Percentiles rank a stretch among this genome's conserved stretches.
Evolutionary conservation across 1,140 invertebrate genomes (phyloP).

Genomic region (Bombyx mori): DNA sequence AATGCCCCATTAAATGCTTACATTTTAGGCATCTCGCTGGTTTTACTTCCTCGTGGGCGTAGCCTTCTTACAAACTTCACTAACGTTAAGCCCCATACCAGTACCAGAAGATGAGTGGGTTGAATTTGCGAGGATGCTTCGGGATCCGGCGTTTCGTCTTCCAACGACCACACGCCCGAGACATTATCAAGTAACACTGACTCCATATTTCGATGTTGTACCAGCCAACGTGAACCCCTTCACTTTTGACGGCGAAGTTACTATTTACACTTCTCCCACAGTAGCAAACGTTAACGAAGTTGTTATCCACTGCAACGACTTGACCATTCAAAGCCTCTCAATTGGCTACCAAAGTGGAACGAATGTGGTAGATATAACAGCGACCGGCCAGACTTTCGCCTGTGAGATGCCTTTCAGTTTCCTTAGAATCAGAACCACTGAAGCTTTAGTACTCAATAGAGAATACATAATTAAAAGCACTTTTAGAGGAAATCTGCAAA

Average conservation of each 20-base stretch:
- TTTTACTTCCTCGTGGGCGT: slow-evolving; percentile 28
- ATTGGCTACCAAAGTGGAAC: slow-evolving; percentile 11
- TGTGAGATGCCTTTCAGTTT: slow-evolving; percentile 45
- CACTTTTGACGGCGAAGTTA: slow-evolving; percentile 73
- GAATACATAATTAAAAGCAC: slow-evolving; percentile 37
- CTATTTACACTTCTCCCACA: slow-evolving; percentile 56
- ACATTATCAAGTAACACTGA: slow-evolving; percentile 76
- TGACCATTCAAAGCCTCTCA: slow-evolving; percentile 58
- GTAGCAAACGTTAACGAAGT: slow-evolving; percentile 53
- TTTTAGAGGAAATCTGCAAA: slow-evolving; percentile 64
- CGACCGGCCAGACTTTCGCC: slow-evolving; percentile 17
- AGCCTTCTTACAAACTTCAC: slow-evolving; percentile 30
- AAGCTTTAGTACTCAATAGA: slow-evolving; percentile 17
- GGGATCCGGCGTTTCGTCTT: slow-evolving; percentile 40
- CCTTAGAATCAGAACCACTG: slow-evolving; percentile 30
- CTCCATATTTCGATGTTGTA: slow-evolving; percentile 70
- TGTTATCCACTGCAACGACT: slow-evolving; percentile 76
- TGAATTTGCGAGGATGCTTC: slow-evolving; percentile 29
- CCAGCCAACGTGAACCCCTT: slow-evolving; percentile 53
- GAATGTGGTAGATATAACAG: slow-evolving; percentile 11
- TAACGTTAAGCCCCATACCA: slow-evolving; percentile 36
- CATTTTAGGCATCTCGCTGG: slow-evolving; percentile 33
- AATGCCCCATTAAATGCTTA: not conserved
- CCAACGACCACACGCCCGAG: slow-evolving; percentile 37
- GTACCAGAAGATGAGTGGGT: slow-evolving; percentile 48